Percentiles rank a stretch among this genome's conserved stretches.
phyloP scores from a whole-genome alignment of 2,888 invertebrate species.

The Dione vanillae region DNA sequence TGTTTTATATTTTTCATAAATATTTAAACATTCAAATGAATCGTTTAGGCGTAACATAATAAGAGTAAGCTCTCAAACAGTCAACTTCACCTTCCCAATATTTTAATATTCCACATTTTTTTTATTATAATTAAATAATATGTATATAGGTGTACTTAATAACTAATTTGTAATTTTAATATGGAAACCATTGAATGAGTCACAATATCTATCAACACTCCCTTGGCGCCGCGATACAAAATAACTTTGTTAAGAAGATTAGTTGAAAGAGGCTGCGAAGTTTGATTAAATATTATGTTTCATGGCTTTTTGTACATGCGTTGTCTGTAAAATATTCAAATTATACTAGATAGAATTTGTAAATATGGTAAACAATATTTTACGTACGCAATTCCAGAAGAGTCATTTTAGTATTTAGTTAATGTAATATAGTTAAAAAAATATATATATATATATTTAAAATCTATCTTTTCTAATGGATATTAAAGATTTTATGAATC shows the following conservation, averaged over 20 bases:
- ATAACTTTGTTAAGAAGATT: constrained; percentile 4
- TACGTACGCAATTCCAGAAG: neutral
- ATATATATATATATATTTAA: no score
- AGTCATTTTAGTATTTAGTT: no score
- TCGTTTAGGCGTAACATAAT: no score
- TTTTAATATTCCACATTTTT: no score
- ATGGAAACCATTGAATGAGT: neutral
- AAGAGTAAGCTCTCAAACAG: no score
- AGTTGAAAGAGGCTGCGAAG: constrained; percentile 5
- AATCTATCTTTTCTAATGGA: no score
- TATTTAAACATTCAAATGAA: no score
- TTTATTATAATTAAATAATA: no score
- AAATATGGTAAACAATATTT: neutral
- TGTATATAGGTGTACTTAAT: neutral
- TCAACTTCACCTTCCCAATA: no score
- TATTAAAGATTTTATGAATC: no score
- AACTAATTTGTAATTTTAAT: neutral
- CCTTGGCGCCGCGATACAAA: neutral
- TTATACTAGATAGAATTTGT: neutral
- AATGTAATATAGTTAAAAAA: no score
- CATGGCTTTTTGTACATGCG: neutral
- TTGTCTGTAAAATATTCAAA: neutral
- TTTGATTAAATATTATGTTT: neutral
- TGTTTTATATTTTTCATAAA: no score
- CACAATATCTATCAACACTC: neutral